Base-by-base conservation (phyloP, 92 coral and sea anemone species). In the Palythoa heliodiscus region DNA sequence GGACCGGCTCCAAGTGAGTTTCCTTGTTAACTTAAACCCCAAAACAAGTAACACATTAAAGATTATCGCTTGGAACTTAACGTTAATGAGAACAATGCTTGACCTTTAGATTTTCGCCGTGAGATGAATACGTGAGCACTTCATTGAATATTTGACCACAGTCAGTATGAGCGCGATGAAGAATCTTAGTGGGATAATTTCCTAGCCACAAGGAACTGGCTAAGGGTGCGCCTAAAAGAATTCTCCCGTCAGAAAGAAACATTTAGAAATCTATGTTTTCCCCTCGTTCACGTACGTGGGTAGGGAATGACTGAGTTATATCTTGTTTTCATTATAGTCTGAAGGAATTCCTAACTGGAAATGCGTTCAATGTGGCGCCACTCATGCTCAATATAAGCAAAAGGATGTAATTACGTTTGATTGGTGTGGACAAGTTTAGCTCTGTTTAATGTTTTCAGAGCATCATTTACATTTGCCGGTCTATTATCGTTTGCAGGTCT, bases 401-500 rank as follows among this genome's bases (percentile, higher is more conserved):
- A 79, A 63, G 60, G 43, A 60, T 43, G 75, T 80, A 80, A 80
- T 80, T 80, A 53, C 74, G 58, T 80, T 68, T 80, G 84, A 80
- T 43, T 80, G 84, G 84, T 80, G 84, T 66, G 73, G 73, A 80
- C 74, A 63, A 64, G 60, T 40, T 54, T 76, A 76, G 66, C 47
- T 76, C 81, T 76, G 81, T 76, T 80, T 66, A 80, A 80, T 80
- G 75, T 80, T 80, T 80, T 80, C 74, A 4, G 40, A 80, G 35
- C 74, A 66, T 80, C 66, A 80, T 80, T 80, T 80, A 66, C 84
- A 80, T 80, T 80, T 80, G 84, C 70, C 61, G 74, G 73, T 80
- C 84, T 80, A 67, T 80, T 80, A 80, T 80, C 84, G 61, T 80
- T 80, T 80, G 61, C 84, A 80, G 84, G 84, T 66, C 84, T 80